Evolutionary conservation across 1,140 invertebrate genomes (phyloP), one percentile per base, ranked within the genome.

Genomic region (Papilio glaucus): DNA sequence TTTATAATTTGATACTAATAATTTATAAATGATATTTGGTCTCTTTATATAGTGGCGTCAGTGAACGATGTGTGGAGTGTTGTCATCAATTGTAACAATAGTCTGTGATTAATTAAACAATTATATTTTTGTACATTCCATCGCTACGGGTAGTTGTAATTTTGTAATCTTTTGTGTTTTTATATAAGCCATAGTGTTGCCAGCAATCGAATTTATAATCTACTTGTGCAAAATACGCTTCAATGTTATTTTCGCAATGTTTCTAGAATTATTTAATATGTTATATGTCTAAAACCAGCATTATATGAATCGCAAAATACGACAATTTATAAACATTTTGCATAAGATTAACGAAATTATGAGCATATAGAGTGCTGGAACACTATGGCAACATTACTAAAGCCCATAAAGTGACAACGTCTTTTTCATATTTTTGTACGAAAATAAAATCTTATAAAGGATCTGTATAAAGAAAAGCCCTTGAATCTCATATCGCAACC

Each of bases 71-170:
- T 45, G 29, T 33, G 29, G 29, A 6, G 29, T 8, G 15, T 53
- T 42, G 42, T 72, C 74, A 21, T 79, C 77, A 85, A 83, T 84
- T 83, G 82, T 71, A 63, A 75, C 70, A 76, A 82, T 82, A 79
- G 75, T 83, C 85, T 91, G 87, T 91, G 87, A 89, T 90, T 85
- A 80, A 89, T 90, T 85, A 80, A 81, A 83, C 82, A 83, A 84
- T 82, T 84, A 87, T 90, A 90, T 92, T 90, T 90, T 89, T 90
- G 74, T 90, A 92, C 90, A 92, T 92, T 92, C 90, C 88, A 90
- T 81, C 78, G 77, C 79, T 89, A 90, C 90, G 90, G 90, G 88
- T 92, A 86, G 77, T 72, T 72, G 70, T 76, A 63, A 68, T 53
- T 53, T 71, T 76, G 69, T 77, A 77, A 75, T 77, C 74, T 42